Conservation (phyloP, 2,113 vertebrate genomes). For the Eira barbara region DNA sequence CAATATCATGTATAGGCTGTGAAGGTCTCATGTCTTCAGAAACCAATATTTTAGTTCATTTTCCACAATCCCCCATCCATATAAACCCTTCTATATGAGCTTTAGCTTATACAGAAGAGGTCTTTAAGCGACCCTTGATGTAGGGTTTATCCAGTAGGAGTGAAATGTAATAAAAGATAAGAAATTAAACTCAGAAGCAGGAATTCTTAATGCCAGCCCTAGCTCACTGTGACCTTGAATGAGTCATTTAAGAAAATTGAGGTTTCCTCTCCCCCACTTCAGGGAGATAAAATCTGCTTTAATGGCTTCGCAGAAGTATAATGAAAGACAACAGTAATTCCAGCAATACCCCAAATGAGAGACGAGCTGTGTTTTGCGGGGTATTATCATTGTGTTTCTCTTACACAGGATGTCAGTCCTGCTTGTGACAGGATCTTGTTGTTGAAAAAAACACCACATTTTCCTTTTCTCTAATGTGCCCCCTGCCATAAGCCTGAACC, state of each 20-base stretch:
- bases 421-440: not conserved
- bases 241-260: not conserved
- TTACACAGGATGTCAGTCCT: not conserved
- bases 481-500: not conserved
- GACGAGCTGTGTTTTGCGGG: not conserved
- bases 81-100: conserved; percentile 35
- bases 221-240: conserved; percentile 56
- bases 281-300: not conserved
- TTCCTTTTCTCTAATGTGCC: not conserved
- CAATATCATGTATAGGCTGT: not conserved
- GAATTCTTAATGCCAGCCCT: conserved; percentile 29
- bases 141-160: not conserved
- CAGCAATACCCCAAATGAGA: not conserved
- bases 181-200: not conserved
- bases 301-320: not conserved
- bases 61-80: not conserved
- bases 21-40: not conserved
- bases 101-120: not conserved
- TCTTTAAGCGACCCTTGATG: conserved; percentile 39
- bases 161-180: not conserved
- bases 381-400: not conserved
- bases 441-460: not conserved
- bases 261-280: not conserved
- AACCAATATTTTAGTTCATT: not conserved
- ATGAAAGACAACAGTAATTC: not conserved